Evolutionary conservation across 1,140 invertebrate species (phyloP), one percentile per base, ranked within the genome.

Genomic region (Chlorops oryzae): DNA sequence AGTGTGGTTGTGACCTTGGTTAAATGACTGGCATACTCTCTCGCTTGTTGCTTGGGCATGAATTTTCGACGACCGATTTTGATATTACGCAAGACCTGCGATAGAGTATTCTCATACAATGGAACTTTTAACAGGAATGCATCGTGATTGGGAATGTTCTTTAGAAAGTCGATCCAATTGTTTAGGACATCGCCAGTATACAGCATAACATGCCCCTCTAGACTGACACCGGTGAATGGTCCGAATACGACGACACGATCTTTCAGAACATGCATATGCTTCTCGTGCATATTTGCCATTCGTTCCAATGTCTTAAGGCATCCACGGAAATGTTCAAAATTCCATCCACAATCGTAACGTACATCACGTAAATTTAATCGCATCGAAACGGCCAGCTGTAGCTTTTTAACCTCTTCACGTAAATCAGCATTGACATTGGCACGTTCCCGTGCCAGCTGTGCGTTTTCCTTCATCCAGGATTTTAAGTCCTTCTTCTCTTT

Each of bases 81-180:
- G 57, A 93, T 93, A 64, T 88, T 78, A 51, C 83, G 76, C 34
- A 92, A 73, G 23, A 90, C 86, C 70, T 80, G 81, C 0, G 90
- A 92, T 15, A 93, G 77, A 9, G 88, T 82, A 72, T 84, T 86
- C 63, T 94, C 89, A 73, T 90, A 88, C 39, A 80, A 78, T 17
- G 91, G 91, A 56, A 94, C 84, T 61, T 81, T 79, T 38, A 77
- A 68, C 39, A 93, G 73, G 24, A 85, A 80, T 50, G 74, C 74
- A 68, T 92, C 88, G 62, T 90, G 82, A 56, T 84, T 82, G 34
- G 75, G 77, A 25, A 92, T 81, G 73, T 90, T 89, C 69, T 87
- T 89, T 43, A 94, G 87, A 42, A 91, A 76, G 74, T 92, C 88
- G 39, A 92, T 75, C 91, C 91, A 94, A 74, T 91, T 90, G 62